Evolutionary conservation across 2,113 vertebrate species (phyloP).

Genomic region (Lampris megalopsis): DNA sequence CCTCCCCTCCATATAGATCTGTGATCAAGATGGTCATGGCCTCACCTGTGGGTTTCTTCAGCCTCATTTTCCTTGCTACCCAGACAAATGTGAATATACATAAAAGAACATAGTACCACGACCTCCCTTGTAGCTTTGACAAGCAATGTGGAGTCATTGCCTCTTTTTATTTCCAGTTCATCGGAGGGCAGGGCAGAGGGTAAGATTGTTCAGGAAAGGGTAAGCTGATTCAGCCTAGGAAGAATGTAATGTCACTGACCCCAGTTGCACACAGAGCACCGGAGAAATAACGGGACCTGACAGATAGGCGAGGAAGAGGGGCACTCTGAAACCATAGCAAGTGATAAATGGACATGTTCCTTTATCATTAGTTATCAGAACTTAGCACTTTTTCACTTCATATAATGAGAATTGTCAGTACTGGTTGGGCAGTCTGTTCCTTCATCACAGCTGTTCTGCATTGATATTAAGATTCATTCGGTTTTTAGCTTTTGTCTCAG

Average conservation of each 20-base stretch:
- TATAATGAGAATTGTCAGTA: slow-evolving; percentile 43
- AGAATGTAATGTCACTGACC: slow-evolving; percentile 45
- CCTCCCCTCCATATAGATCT: no score
- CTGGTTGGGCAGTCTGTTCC: background rate
- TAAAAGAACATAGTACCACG: background rate
- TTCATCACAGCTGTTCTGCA: slow-evolving; percentile 5
- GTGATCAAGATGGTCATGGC: no score
- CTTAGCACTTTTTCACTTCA: slow-evolving; percentile 43
- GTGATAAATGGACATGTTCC: slow-evolving; percentile 47
- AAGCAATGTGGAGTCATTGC: slow-evolving; percentile 21
- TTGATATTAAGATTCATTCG: background rate
- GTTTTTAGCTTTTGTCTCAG: background rate
- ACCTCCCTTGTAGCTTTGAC: background rate
- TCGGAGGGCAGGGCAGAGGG: background rate
- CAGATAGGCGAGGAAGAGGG: slow-evolving; percentile 44
- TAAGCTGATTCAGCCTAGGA: slow-evolving; percentile 29
- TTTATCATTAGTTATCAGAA: slow-evolving; percentile 43
- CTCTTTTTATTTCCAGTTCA: background rate
- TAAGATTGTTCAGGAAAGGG: slow-evolving; percentile 34
- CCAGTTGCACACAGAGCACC: slow-evolving; percentile 36
- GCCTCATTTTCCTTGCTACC: background rate
- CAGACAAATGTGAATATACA: background rate
- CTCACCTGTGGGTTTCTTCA: background rate
- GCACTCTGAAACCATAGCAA: slow-evolving; percentile 44
- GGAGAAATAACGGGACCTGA: slow-evolving; percentile 43